Conservation (phyloP, 2,113 vertebrate genomes). For the Erythrocebus patas region DNA sequence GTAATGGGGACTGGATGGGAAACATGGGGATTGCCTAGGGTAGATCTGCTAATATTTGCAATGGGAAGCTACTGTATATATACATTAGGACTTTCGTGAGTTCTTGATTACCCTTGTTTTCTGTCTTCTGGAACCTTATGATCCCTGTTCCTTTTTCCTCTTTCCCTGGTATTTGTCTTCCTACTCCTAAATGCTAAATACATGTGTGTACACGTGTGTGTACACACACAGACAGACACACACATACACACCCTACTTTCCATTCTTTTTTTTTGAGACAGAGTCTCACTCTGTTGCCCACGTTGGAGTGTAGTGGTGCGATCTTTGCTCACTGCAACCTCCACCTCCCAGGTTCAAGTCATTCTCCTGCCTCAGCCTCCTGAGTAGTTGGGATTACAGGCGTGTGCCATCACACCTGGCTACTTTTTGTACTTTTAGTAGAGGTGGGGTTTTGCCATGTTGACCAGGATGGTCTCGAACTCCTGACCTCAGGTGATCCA, state of each 20-base stretch:
- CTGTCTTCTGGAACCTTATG: neutral
- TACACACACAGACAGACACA: neutral
- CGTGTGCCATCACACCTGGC: neutral
- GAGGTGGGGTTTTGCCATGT: neutral
- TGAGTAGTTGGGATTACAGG: neutral
- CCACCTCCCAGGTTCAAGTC: neutral
- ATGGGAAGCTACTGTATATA: no score
- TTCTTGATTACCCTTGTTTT: neutral
- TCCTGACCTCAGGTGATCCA: neutral
- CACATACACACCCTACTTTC: neutral
- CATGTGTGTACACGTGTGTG: accelerated
- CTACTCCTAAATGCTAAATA: neutral
- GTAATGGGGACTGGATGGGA: neutral
- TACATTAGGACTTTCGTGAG: neutral
- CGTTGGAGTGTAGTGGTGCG: neutral
- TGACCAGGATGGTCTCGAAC: neutral
- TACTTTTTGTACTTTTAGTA: neutral
- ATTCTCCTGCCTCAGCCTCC: neutral
- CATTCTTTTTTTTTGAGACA: neutral
- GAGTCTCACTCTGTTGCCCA: neutral
- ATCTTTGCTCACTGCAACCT: neutral
- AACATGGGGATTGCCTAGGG: accelerated
- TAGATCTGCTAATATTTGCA: neutral
- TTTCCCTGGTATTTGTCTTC: neutral
- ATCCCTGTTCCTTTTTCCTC: neutral